Conservation (phyloP, 2,113 vertebrate genomes). For the Circaetus gallicus region DNA sequence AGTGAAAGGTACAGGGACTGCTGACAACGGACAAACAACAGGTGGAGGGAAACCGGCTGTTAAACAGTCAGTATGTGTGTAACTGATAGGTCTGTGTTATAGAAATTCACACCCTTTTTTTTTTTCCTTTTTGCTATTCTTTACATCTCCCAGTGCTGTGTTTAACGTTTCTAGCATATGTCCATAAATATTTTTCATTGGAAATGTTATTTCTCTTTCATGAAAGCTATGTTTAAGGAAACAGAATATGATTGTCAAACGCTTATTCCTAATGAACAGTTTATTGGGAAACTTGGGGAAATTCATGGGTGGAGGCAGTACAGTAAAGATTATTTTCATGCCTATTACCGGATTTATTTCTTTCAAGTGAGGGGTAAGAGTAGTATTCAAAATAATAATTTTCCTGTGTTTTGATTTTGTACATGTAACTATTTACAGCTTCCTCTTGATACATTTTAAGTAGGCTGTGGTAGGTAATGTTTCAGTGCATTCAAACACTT, state of each 20-base stretch:
- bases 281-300: neutral
- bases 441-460: neutral
- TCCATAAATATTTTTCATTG: neutral
- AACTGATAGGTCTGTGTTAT: neutral
- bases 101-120: neutral
- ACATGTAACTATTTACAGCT: neutral
- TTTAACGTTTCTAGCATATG: neutral
- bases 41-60: neutral
- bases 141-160: neutral
- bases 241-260: neutral
- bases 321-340: neutral
- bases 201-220: neutral
- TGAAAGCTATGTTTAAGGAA: neutral
- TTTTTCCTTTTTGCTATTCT: neutral
- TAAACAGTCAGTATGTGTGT: neutral
- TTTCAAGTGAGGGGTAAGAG: neutral
- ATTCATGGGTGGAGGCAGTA: neutral
- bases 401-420: neutral
- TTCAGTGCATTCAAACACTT: neutral
- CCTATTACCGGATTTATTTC: neutral
- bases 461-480: neutral
- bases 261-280: neutral
- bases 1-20: neutral
- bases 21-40: neutral
- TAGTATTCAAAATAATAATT: neutral